A percentile compares a stretch with the other conserved stretches of the same genome.
These are phyloP conservation scores for Terrapene triunguis DNA, from an alignment of 2,113 vertebrate genomes.

Conservation along the genomic window DNA sequence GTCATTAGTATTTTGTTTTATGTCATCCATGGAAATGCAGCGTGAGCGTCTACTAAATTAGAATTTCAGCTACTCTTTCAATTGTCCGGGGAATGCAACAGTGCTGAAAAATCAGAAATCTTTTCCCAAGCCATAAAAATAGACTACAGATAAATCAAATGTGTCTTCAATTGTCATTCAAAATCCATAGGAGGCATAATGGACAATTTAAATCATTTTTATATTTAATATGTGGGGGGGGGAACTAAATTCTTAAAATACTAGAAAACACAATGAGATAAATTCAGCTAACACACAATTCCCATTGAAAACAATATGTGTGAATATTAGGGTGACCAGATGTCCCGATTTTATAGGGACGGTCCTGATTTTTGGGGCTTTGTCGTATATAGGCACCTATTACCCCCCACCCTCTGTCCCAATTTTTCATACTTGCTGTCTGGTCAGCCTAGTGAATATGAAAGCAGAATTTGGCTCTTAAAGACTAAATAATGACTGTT, in stretches of 20 bases:
- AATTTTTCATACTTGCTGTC: too few species aligned
- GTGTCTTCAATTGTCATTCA: constrained; percentile 14
- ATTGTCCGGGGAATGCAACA: constrained; percentile 51
- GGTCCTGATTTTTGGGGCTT: too few species aligned
- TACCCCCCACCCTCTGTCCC: too few species aligned
- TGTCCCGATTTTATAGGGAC: too few species aligned
- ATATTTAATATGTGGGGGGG: background rate
- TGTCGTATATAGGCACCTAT: too few species aligned
- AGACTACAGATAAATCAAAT: background rate
- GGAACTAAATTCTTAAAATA: background rate
- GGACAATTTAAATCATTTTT: background rate
- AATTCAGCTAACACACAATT: background rate
- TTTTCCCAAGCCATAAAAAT: constrained; percentile 27
- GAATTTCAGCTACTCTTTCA: constrained; percentile 24
- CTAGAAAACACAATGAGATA: background rate
- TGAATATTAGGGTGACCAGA: background rate
- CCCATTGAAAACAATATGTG: background rate
- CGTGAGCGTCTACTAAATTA: constrained; percentile 40
- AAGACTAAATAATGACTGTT: constrained; percentile 2
- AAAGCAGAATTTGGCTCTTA: constrained; percentile 13
- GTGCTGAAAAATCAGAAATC: constrained; percentile 40
- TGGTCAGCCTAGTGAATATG: background rate
- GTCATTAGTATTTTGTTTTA: constrained; percentile 34
- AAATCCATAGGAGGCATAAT: constrained; percentile 12
- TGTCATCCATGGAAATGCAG: constrained; percentile 15